These are phyloP conservation scores for Chrysotoxum bicinctum DNA, from an alignment of 2,888 invertebrate genomes.

Conservation along the genomic window DNA sequence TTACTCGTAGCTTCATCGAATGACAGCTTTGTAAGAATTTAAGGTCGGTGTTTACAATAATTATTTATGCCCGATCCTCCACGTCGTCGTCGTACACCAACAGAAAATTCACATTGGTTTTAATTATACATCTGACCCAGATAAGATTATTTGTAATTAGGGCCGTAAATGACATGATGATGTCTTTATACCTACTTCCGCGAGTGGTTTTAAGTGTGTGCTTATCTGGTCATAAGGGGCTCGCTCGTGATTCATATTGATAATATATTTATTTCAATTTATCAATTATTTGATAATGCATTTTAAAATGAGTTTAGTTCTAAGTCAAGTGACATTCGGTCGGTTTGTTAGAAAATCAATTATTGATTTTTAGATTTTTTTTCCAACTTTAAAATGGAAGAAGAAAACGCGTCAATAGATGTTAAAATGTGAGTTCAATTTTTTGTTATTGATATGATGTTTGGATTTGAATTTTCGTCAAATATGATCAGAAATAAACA, in stretches of 20 bases:
- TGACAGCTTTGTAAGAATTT: no score
- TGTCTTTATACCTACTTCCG: slow-evolving; percentile 2
- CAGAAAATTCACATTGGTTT: background rate
- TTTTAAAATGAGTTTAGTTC: background rate
- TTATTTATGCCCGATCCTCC: background rate
- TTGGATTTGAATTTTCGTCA: background rate
- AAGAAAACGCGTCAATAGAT: background rate
- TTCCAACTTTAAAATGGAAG: slow-evolving; percentile 6
- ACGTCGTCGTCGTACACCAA: background rate
- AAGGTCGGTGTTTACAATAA: no score
- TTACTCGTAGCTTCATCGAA: no score
- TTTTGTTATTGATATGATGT: background rate
- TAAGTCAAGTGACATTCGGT: background rate
- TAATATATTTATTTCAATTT: background rate
- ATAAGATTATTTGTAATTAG: slow-evolving; percentile 39
- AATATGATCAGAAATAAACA: background rate
- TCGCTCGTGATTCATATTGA: slow-evolving; percentile 26
- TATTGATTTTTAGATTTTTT: background rate
- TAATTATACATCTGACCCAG: background rate
- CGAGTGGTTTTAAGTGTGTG: background rate
- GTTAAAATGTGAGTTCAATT: background rate
- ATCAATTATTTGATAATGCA: background rate
- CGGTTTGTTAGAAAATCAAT: background rate
- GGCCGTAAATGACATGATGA: background rate
- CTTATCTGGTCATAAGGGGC: background rate